Conservation (phyloP, 2,888 invertebrate species). For the Resseliella maxima region DNA sequence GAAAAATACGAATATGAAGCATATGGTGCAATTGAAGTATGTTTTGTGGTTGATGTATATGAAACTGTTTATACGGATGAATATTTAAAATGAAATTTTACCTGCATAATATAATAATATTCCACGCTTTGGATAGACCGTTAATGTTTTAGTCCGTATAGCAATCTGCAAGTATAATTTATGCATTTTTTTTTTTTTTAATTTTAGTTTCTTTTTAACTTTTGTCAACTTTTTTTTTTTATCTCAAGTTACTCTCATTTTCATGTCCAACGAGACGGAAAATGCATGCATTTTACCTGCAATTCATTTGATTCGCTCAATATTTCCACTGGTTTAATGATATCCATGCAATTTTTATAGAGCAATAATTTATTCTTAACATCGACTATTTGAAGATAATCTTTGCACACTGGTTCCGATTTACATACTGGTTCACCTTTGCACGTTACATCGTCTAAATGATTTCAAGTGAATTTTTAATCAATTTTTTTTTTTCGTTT, state of each 20-base stretch:
- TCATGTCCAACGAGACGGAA: neutral
- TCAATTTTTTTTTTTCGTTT: neutral
- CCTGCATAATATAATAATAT: slow-evolving; percentile 75
- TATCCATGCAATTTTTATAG: slow-evolving; percentile 61
- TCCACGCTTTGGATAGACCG: slow-evolving; percentile 73
- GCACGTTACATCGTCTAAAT: slow-evolving; percentile 60
- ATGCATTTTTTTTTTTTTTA: slow-evolving; percentile 31
- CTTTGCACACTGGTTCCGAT: slow-evolving; percentile 60
- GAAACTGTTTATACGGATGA: too few species aligned
- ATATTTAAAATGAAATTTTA: slow-evolving; percentile 61
- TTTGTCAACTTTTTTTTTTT: neutral
- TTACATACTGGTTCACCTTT: too few species aligned
- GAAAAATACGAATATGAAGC: neutral
- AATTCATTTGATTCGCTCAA: slow-evolving; percentile 61
- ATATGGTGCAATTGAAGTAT: slow-evolving; percentile 27
- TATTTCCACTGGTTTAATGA: slow-evolving; percentile 59
- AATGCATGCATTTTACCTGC: slow-evolving; percentile 59
- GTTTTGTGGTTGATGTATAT: slow-evolving; percentile 35
- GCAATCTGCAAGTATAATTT: slow-evolving; percentile 65
- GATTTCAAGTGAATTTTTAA: slow-evolving; percentile 38
- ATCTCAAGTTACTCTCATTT: too few species aligned
- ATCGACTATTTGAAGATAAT: slow-evolving; percentile 61
- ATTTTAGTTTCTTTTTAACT: neutral
- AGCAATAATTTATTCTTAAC: slow-evolving; percentile 58
- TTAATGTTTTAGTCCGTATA: slow-evolving; percentile 69